These are phyloP conservation scores for Hololepta plana DNA, from an alignment of 2,888 invertebrate species.

Conservation along the genomic window DNA sequence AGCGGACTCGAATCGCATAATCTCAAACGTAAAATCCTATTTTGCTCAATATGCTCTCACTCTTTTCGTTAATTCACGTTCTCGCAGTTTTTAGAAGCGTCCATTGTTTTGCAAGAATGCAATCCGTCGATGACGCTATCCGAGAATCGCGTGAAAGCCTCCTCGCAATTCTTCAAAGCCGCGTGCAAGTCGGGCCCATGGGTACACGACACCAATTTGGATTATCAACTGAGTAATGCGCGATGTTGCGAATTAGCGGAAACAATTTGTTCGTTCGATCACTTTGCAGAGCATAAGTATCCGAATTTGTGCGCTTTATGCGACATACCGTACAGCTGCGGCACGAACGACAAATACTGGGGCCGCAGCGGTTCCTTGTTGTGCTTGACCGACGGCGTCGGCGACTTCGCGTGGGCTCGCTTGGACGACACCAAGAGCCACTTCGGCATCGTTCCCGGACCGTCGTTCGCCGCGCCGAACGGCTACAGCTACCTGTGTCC, in stretches of 20 bases:
- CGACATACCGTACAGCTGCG: conserved; percentile 39
- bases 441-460: conserved; percentile 37
- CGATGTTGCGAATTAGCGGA: conserved; percentile 1
- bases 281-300: conserved; percentile 38
- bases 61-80: conserved; percentile 6
- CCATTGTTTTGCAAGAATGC: conserved; percentile 53
- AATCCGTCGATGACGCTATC: conserved; percentile 46
- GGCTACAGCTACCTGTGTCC: conserved; percentile 58
- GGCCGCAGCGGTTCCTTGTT: conserved; percentile 64
- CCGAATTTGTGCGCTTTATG: conserved; percentile 58
- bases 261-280: conserved; percentile 1
- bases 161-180: conserved; percentile 54
- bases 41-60: conserved; percentile 6
- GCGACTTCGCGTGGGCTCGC: conserved; percentile 71
- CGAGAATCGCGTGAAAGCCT: conserved; percentile 58
- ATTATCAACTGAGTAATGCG: conserved; percentile 43
- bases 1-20: conserved; percentile 32
- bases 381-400: conserved; percentile 60
- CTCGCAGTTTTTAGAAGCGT: conserved; percentile 53
- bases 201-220: conserved; percentile 47
- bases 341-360: conserved; percentile 56
- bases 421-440: conserved; percentile 46
- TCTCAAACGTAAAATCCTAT: conserved; percentile 43
- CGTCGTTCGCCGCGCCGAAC: conserved; percentile 23
- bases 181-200: conserved; percentile 80